phyloP scores from a whole-genome alignment of 2,113 vertebrate species.

The Typhlomys cinereus region DNA sequence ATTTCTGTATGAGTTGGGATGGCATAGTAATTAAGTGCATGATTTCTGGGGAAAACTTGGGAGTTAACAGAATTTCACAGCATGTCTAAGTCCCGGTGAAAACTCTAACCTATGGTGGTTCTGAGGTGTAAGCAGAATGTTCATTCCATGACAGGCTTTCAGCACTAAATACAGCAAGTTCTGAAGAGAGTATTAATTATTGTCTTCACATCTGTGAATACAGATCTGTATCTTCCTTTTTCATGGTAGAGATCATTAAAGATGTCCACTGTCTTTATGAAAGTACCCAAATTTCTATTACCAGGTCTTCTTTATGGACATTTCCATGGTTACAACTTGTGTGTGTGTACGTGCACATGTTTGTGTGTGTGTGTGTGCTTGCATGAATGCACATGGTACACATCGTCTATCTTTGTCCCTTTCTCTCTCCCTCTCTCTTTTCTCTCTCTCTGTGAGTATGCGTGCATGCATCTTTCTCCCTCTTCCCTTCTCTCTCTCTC shows the following conservation, averaged over 20 bases:
- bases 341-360: too few species aligned
- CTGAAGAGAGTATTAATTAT: neutral
- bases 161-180: neutral
- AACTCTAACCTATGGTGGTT: neutral
- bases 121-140: neutral
- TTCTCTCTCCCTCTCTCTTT: too few species aligned
- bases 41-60: neutral
- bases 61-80: neutral
- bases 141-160: neutral
- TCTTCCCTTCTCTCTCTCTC: too few species aligned
- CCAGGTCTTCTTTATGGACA: neutral
- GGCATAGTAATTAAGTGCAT: neutral
- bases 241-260: neutral
- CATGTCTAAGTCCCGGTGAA: neutral
- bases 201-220: neutral
- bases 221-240: neutral
- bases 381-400: too few species aligned
- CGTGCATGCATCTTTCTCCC: too few species aligned
- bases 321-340: neutral
- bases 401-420: too few species aligned
- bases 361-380: too few species aligned
- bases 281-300: accelerated
- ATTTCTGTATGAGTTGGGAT: neutral
- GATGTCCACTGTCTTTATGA: neutral
- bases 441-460: too few species aligned